A percentile compares a stretch with the other conserved stretches of the same genome.
Conservation (phyloP, 2,797 vertebrate species). For the Amniataba percoides region DNA sequence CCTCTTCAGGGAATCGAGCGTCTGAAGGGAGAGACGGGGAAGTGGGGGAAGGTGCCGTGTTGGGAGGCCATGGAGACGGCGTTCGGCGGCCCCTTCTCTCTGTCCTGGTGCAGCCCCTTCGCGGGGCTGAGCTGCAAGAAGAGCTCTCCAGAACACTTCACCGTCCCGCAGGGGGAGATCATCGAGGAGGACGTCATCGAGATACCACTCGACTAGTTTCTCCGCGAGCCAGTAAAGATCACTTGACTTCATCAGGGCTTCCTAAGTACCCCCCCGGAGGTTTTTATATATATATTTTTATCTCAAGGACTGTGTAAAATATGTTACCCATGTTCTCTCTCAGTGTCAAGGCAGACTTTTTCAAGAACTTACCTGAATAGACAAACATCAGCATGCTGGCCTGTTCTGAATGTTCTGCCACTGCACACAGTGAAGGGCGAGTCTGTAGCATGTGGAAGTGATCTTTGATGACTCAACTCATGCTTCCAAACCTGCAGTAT, state of each 20-base stretch:
- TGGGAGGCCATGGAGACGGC: slow-evolving; percentile 89
- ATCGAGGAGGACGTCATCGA: slow-evolving; percentile 87
- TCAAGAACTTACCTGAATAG: neutral
- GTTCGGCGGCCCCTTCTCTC: slow-evolving; percentile 89
- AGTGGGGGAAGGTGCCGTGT: slow-evolving; percentile 86
- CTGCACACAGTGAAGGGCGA: neutral
- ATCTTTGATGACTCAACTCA: neutral
- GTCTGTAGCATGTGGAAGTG: neutral
- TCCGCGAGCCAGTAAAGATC: neutral
- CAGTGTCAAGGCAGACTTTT: slow-evolving; percentile 1
- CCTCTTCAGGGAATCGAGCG: slow-evolving; percentile 92
- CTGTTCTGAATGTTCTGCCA: neutral
- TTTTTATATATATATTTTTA: slow-evolving; percentile 32
- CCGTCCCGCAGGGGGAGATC: slow-evolving; percentile 81
- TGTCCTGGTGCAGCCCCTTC: slow-evolving; percentile 93
- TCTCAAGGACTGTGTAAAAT: neutral
- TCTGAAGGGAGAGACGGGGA: slow-evolving; percentile 91
- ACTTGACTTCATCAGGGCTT: neutral
- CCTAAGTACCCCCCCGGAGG: slow-evolving; percentile 13
- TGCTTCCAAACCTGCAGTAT: slow-evolving; percentile 24
- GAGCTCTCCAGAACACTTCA: slow-evolving; percentile 22
- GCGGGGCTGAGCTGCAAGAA: slow-evolving; percentile 82
- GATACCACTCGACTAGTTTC: slow-evolving; percentile 76
- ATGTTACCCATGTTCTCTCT: slow-evolving; percentile 3
- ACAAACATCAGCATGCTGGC: neutral